phyloP scores from a whole-genome alignment of 2,113 vertebrate genomes.

The Nyctereutes procyonoides region DNA sequence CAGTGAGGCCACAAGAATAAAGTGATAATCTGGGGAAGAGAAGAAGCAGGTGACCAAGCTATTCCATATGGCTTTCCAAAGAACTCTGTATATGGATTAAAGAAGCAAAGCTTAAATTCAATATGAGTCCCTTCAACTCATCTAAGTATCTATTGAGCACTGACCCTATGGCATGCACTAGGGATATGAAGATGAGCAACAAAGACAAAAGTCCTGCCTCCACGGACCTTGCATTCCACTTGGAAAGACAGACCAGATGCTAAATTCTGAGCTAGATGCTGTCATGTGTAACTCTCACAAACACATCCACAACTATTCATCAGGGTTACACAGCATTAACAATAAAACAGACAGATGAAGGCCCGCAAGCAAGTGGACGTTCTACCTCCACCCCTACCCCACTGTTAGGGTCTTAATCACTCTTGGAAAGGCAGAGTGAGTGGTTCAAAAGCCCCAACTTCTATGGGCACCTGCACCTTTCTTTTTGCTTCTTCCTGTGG shows the following conservation, averaged over 20 bases:
- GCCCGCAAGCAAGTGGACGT: not conserved
- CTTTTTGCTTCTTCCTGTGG: not conserved
- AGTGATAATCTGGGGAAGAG: not conserved
- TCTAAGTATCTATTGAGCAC: not conserved
- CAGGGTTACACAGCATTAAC: not conserved
- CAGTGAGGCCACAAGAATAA: conserved; percentile 23
- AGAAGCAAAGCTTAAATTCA: not conserved
- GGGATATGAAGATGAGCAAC: not conserved
- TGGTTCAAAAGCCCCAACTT: not conserved
- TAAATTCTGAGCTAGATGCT: not conserved
- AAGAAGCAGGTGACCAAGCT: not conserved
- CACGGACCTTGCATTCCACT: not conserved
- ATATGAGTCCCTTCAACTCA: not conserved
- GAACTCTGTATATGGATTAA: not conserved
- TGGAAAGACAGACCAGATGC: not conserved
- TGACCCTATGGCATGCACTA: not conserved
- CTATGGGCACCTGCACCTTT: not conserved
- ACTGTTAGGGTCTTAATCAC: too few species aligned
- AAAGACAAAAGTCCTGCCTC: not conserved
- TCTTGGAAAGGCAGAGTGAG: not conserved
- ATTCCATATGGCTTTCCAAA: not conserved
- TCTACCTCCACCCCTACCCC: not conserved
- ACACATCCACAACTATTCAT: not conserved
- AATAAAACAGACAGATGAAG: not conserved
- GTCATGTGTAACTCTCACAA: not conserved